Evolutionary conservation across 2,888 invertebrate genomes (phyloP), one percentile per base, ranked within the genome.

Genomic region (Dione juno): DNA sequence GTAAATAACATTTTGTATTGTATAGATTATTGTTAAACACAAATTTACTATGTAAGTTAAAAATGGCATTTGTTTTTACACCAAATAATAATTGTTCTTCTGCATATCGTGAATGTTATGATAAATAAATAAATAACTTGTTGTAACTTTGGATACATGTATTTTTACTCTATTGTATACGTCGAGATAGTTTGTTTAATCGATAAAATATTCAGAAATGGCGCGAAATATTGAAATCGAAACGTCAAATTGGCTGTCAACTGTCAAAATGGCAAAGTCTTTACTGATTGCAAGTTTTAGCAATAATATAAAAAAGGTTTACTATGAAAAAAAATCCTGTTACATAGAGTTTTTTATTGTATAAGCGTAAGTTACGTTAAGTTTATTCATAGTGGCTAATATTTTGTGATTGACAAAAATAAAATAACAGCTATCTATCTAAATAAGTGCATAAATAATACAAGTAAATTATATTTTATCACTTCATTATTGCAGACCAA

Each of bases 1-100:
- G 69, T 70, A 73, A 19, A 73, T 71, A 68, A 48, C 43, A 52
- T 58, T 66, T 70, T 73, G 66, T 68, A 73, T 64, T 71, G 58
- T 73, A 68, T 68, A 71, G 68, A 63, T 28, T 58, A 48, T 73
- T 70, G 53, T 64, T 67, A 58, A 69, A 73, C 50, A 61, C 59
- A 70, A 72, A 69, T 59, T 57, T 65, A 54, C 41, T 52, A 58
- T 45, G 59, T 71, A 71, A 71, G 68, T 63, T 54, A 37, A 53
- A 59, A 63, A 69, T 50, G 63, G 71, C 71, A 71, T 73, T 73
- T 28, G n/a, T n/a, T 71, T 68, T 43, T 21, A 68, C 66, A 73
- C 68, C 71, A 73, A 73, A 73, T 71, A 67, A 67, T 19, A 5
- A 21, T 64, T 67, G 57, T 67, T 70, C 40, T 61, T 6, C 21